Percentiles rank a stretch among this genome's conserved stretches.
phyloP scores from a whole-genome alignment of 1,140 invertebrate genomes.

The Drosophila tani region DNA sequence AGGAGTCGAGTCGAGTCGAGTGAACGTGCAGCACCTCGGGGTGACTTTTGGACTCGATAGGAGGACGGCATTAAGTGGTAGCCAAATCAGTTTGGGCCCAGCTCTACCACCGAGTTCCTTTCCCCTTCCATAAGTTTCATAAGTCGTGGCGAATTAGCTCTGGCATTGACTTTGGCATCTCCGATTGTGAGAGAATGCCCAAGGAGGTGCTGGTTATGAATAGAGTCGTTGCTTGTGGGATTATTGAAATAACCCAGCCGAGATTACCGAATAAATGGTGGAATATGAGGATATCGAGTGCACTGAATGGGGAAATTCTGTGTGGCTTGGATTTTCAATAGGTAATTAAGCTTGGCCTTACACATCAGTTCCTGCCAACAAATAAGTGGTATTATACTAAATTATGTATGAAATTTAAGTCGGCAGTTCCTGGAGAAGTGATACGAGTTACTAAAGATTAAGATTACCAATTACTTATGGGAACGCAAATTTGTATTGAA shows the following conservation, averaged over 20 bases:
- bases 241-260: conserved; percentile 16
- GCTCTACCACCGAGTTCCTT: conserved; percentile 46
- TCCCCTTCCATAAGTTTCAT: background rate
- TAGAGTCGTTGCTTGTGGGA: conserved; percentile 17
- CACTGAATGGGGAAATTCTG: conserved; percentile 4
- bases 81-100: conserved; percentile 57
- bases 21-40: conserved; percentile 66
- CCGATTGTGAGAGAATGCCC: conserved; percentile 64
- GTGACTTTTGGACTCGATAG: conserved; percentile 41
- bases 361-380: background rate
- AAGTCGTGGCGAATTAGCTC: conserved; percentile 47
- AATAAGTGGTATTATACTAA: background rate
- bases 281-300: background rate
- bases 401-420: background rate
- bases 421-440: background rate
- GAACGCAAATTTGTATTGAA: background rate
- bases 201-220: conserved; percentile 40
- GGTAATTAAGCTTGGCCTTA: conserved; percentile 18
- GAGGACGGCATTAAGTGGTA: conserved; percentile 68
- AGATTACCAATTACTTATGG: too few species aligned
- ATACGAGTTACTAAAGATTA: background rate
- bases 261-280: conserved; percentile 4
- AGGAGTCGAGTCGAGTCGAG: background rate
- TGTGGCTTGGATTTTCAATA: conserved; percentile 9
- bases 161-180: conserved; percentile 63